phyloP scores from a whole-genome alignment of 2,113 vertebrate species.

The Misgurnus anguillicaudatus region DNA sequence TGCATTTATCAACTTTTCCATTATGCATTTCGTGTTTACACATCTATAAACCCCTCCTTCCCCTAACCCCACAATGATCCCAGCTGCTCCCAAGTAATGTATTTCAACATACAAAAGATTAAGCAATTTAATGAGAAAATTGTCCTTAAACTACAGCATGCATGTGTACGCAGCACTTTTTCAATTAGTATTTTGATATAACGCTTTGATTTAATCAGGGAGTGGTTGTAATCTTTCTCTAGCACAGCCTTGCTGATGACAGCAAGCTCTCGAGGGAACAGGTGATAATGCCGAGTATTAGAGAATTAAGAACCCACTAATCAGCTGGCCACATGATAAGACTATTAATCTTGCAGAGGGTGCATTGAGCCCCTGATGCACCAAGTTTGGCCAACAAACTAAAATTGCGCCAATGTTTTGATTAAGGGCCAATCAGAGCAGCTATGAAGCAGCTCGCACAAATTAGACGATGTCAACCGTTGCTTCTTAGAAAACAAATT shows the following conservation, averaged over 20 bases:
- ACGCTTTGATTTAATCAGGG: constrained; percentile 69
- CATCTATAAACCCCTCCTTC: neutral
- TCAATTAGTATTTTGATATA: constrained; percentile 47
- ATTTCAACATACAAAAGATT: no score
- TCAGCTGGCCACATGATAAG: constrained; percentile 76
- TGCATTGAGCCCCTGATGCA: constrained; percentile 60
- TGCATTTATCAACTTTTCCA: constrained; percentile 12
- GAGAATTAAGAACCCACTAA: constrained; percentile 78
- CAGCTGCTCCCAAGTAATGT: no score
- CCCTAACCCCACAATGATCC: neutral
- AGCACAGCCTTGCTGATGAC: constrained; percentile 70
- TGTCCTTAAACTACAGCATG: neutral
- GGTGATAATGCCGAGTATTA: constrained; percentile 78
- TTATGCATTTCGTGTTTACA: constrained; percentile 16
- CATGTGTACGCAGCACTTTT: constrained; percentile 8
- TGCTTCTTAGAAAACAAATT: constrained; percentile 46
- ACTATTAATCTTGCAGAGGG: constrained; percentile 74
- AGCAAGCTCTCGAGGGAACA: constrained; percentile 71
- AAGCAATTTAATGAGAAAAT: neutral
- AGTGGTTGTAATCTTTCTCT: constrained; percentile 64
- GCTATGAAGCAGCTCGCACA: constrained; percentile 61
- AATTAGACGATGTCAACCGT: constrained; percentile 67
- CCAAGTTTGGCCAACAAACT: constrained; percentile 59
- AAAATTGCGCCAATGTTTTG: constrained; percentile 49
- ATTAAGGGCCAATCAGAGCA: constrained; percentile 53